These are phyloP conservation scores for Aporophyla nigra DNA, from an alignment of 2,888 invertebrate genomes.

Conservation along the genomic window DNA sequence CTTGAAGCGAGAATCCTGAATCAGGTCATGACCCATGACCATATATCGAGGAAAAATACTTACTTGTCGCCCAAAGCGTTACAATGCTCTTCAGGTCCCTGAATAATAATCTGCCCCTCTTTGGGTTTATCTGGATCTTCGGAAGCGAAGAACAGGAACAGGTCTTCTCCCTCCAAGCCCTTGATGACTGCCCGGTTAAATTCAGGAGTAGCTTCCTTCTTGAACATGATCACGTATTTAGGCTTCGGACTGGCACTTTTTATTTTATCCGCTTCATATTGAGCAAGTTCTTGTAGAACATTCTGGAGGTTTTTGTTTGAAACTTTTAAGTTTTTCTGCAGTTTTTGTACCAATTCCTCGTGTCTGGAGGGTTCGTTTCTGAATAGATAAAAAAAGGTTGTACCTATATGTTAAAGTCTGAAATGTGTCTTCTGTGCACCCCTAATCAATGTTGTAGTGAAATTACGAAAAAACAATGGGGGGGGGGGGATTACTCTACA, in stretches of 20 bases:
- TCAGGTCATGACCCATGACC: neutral
- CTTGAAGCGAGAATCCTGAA: neutral
- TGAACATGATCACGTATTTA: constrained; percentile 91
- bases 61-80: constrained; percentile 91
- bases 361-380: constrained; percentile 94
- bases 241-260: constrained; percentile 86
- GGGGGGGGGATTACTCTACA: no score
- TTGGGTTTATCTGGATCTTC: constrained; percentile 92
- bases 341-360: constrained; percentile 93
- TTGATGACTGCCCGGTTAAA: constrained; percentile 93
- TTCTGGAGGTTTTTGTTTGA: constrained; percentile 92
- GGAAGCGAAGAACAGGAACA: constrained; percentile 93
- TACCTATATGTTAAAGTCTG: no score
- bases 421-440: no score
- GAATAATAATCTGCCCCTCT: constrained; percentile 90
- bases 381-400: constrained; percentile 38
- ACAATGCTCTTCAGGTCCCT: constrained; percentile 90
- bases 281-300: constrained; percentile 93
- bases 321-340: constrained; percentile 93
- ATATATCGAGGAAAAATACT: constrained; percentile 74
- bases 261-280: constrained; percentile 92
- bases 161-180: constrained; percentile 90
- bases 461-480: no score
- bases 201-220: constrained; percentile 95
- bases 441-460: no score